These are phyloP conservation scores for Reinhardtius hippoglossoides DNA, from an alignment of 2,113 vertebrate species.

Conservation along the genomic window DNA sequence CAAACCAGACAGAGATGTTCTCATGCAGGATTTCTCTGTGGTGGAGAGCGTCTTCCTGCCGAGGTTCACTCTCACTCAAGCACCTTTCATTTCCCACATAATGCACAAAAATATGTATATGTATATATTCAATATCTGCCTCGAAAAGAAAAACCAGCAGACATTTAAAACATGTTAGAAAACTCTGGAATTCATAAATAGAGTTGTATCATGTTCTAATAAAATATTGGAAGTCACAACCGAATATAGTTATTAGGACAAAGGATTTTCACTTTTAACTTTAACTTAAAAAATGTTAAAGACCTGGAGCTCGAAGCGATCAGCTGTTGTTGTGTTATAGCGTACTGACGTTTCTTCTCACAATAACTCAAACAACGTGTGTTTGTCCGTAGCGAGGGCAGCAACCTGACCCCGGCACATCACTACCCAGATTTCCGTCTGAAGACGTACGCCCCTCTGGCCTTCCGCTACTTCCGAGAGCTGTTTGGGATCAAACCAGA, in stretches of 20 bases:
- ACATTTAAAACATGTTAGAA: too few species aligned
- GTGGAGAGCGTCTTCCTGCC: conserved; percentile 96
- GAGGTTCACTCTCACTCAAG: conserved; percentile 81
- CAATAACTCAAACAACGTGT: background rate
- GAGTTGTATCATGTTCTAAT: too few species aligned
- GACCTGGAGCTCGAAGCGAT: too few species aligned
- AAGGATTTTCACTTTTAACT: too few species aligned
- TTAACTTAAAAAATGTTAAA: too few species aligned
- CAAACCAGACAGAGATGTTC: conserved; percentile 95
- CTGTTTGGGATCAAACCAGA: conserved; percentile 97
- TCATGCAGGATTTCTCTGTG: conserved; percentile 98
- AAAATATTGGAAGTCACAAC: too few species aligned
- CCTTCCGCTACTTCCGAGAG: conserved; percentile 97
- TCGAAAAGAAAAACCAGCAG: too few species aligned
- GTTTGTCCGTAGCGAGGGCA: conserved; percentile 86
- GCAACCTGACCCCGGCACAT: conserved; percentile 96
- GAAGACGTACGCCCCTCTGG: conserved; percentile 95
- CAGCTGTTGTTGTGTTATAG: background rate
- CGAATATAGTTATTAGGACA: background rate
- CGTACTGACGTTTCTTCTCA: background rate
- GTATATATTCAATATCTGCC: too few species aligned
- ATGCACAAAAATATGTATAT: too few species aligned
- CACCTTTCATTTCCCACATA: too few species aligned
- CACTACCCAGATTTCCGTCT: conserved; percentile 95
- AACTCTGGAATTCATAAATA: too few species aligned